A percentile compares a stretch with the other conserved stretches of the same genome.
Evolutionary conservation across 2,797 vertebrate species (phyloP).

Genomic region (Rachycentron canadum): DNA sequence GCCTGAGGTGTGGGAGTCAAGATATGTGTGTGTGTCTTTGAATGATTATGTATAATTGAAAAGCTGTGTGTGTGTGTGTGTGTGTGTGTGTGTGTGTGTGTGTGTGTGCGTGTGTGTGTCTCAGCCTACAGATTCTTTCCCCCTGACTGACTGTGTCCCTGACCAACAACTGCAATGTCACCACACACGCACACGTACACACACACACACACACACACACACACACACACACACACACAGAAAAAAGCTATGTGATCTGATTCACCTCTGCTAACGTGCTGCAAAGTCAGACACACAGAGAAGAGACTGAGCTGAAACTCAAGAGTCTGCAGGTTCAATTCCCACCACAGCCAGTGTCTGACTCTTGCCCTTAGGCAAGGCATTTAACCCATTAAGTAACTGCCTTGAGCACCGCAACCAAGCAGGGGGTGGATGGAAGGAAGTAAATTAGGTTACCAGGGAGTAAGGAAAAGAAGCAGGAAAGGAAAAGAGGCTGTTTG

Average conservation of each 20-base stretch:
- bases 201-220: constrained; percentile 18
- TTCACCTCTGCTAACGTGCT: constrained; percentile 66
- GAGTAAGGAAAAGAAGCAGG: not conserved
- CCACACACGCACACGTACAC: constrained; percentile 18
- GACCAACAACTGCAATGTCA: constrained; percentile 61
- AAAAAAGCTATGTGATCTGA: constrained; percentile 52
- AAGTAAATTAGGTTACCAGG: too few relatives aligned
- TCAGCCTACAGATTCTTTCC: constrained; percentile 27
- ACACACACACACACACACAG: constrained; percentile 36
- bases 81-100: constrained; percentile 25
- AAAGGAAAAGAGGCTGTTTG: not conserved
- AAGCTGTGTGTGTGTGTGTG: too few relatives aligned
- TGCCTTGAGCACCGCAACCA: not conserved
- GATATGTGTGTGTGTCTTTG: constrained; percentile 10
- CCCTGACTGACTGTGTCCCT: constrained; percentile 33
- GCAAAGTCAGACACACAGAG: constrained; percentile 67
- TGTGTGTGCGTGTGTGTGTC: constrained; percentile 10
- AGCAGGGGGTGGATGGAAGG: not conserved
- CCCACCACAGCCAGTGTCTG: not conserved
- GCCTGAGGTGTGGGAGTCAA: not conserved
- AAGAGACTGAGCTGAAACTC: not conserved
- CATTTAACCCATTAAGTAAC: not conserved
- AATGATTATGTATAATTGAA: constrained; percentile 13
- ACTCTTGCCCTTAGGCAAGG: not conserved
- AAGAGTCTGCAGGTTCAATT: constrained; percentile 12